Evolutionary conservation across 2,888 invertebrate genomes (phyloP).

Genomic region (Brachycybe producta): DNA sequence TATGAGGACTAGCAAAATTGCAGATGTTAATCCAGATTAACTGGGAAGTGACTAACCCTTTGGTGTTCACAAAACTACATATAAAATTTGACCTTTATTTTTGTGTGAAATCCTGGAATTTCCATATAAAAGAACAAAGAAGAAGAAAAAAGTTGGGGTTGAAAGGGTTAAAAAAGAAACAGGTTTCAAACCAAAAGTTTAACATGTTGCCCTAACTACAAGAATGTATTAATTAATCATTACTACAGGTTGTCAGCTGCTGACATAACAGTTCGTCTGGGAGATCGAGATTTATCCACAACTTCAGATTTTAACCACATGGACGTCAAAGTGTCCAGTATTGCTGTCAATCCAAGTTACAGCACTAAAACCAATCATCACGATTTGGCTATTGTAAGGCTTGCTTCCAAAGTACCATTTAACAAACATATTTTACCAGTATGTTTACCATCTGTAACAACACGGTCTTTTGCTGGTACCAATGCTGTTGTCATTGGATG

Average conservation of each 20-base stretch:
- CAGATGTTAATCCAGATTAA: too few relatives aligned
- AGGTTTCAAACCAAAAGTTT: too few relatives aligned
- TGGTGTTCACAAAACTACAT: too few relatives aligned
- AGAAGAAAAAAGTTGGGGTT: too few relatives aligned
- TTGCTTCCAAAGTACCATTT: constrained; percentile 61
- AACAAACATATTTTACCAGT: constrained; percentile 59
- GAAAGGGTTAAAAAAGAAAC: too few relatives aligned
- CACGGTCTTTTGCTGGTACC: constrained; percentile 50
- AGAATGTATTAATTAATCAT: too few relatives aligned
- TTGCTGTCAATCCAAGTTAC: constrained; percentile 19
- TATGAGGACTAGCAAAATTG: too few relatives aligned
- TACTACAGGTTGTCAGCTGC: constrained; percentile 35
- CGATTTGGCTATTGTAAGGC: constrained; percentile 65
- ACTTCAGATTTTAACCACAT: constrained; percentile 60
- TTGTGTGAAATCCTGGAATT: too few relatives aligned
- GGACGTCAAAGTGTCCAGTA: constrained; percentile 60
- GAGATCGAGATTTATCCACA: constrained; percentile 68
- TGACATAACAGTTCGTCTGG: constrained; percentile 68
- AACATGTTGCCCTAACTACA: too few relatives aligned
- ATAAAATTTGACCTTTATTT: too few relatives aligned
- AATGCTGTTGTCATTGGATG: constrained; percentile 73
- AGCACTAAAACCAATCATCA: constrained; percentile 47
- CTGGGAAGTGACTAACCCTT: too few relatives aligned
- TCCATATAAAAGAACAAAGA: too few relatives aligned
- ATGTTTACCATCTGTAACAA: constrained; percentile 47